Evolutionary conservation across 1,140 invertebrate genomes (phyloP), one percentile per base, ranked within the genome.

Genomic region (Zelostemma sp.): DNA sequence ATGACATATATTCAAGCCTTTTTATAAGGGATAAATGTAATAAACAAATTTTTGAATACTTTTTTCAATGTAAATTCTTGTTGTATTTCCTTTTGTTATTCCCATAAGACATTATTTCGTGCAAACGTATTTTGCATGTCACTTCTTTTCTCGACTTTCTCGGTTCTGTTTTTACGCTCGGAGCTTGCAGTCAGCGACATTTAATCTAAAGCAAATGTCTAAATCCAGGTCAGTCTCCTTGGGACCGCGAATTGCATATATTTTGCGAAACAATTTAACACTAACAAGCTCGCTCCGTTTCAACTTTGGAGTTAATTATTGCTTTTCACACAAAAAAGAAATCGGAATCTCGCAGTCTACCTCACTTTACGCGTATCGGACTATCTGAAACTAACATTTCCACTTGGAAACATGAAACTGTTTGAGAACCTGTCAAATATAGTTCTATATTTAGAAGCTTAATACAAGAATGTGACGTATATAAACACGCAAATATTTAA

Each of bases 221-320:
- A 38, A 38, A 38, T 38, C 35, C 12, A 14, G 35, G 9, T 38
- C 35, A 14, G 35, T 14, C 35, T 14, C 9, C 35, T 38, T 14
- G 35, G 9, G 35, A 38, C 35, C 11, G 35, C 40, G 40, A 12
- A 41, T 12, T 8, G 40, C 15, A 15, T 48, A 15, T 28, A 48
- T 28, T 48, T 25, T 9, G 46, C 11, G 28, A 9, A 17, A 28
- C 19, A 48, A 28, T 25, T 48, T 48, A 17, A 15, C 19, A 31
- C 12, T 48, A 50, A 18, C 14, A 16, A 50, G 21, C 28, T 31
- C 8, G 17, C 15, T 50, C 19, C 35, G 15, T 45, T 55, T 45
- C 21, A 55, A 15, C n/a, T 45, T 55, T 45, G 9, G 45, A 55
- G 38, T 28, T 45, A 55, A 55, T 46, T 55, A 46, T 33, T 55